Conservation (phyloP, 2,888 invertebrate species). For the Malacosoma neustria region DNA sequence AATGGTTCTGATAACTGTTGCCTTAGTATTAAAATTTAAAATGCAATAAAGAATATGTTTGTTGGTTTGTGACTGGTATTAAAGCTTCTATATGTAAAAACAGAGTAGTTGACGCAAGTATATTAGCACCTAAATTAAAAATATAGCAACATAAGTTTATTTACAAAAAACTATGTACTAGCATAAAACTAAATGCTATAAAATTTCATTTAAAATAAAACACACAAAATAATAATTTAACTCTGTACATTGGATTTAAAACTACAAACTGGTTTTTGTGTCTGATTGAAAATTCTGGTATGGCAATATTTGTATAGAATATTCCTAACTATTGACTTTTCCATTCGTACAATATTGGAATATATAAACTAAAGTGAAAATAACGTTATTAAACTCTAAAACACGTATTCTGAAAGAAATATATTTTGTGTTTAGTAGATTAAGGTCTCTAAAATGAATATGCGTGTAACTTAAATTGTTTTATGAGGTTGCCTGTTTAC, state of each 20-base stretch:
- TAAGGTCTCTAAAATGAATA: conserved; percentile 6
- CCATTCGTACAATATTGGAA: conserved; percentile 14
- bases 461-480: conserved; percentile 7
- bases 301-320: conserved; percentile 43
- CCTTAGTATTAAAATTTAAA: conserved; percentile 28
- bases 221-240: conserved; percentile 63
- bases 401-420: too few species aligned
- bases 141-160: conserved; percentile 59
- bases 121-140: conserved; percentile 67
- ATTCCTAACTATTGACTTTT: conserved; percentile 35
- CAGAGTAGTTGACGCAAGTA: conserved; percentile 14
- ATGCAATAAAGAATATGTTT: conserved; percentile 14
- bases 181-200: conserved; percentile 56
- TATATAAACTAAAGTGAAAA: too few species aligned
- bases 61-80: conserved; percentile 49
- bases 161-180: conserved; percentile 61
- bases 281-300: conserved; percentile 43
- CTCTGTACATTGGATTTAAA: conserved; percentile 54
- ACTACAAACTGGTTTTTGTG: conserved; percentile 43
- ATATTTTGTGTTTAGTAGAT: too few species aligned
- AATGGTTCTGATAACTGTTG: conserved; percentile 69
- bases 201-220: conserved; percentile 48
- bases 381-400: too few species aligned
- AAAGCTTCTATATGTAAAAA: conserved; percentile 33
- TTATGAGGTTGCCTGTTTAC: not conserved